Evolutionary conservation across 2,797 vertebrate genomes (phyloP).

Genomic region (Malacoraja senta): DNA sequence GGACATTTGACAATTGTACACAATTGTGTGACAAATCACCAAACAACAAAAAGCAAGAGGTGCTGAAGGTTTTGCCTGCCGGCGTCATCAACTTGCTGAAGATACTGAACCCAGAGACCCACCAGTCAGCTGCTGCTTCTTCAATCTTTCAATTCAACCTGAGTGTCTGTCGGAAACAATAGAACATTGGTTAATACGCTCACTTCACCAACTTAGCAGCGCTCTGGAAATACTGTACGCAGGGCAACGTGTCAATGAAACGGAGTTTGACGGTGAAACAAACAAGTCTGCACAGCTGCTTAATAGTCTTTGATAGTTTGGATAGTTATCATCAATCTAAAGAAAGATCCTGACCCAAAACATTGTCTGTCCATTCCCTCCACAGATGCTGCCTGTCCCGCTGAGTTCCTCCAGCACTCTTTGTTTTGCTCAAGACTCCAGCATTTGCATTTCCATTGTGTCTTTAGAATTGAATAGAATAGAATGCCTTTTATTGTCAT

Average conservation of each 20-base stretch:
- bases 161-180: constrained; percentile 2
- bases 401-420: too few relatives aligned
- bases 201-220: not conserved
- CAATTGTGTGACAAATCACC: not conserved
- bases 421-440: too few relatives aligned
- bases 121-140: not conserved
- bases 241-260: not conserved
- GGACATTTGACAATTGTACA: too few relatives aligned
- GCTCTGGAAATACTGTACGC: not conserved
- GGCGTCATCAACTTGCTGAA: not conserved
- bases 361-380: too few relatives aligned
- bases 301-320: not conserved
- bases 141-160: not conserved
- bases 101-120: not conserved
- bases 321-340: not conserved
- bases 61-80: not conserved
- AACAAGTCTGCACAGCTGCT: not conserved
- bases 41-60: not conserved
- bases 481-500: too few relatives aligned
- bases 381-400: too few relatives aligned
- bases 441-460: too few relatives aligned
- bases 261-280: too few relatives aligned
- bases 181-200: not conserved
- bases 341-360: too few relatives aligned
- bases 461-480: too few relatives aligned